These are phyloP conservation scores for Tribolium freemani DNA, from an alignment of 2,888 invertebrate species.

Conservation along the genomic window DNA sequence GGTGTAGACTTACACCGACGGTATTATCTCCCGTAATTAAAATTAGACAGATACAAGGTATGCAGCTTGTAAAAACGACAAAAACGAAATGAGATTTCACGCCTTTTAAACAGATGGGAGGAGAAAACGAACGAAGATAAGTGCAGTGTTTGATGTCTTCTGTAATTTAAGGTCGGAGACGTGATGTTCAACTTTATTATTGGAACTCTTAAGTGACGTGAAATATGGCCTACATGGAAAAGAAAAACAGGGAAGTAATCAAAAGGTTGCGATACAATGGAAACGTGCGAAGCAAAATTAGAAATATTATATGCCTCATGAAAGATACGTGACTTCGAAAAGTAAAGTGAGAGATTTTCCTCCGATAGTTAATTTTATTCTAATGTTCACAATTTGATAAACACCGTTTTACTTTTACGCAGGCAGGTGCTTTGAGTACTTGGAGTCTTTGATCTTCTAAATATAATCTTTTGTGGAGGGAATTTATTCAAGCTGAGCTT, in stretches of 20 bases:
- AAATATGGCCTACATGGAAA: too few relatives aligned
- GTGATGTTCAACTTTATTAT: not conserved
- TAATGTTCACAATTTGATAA: not conserved
- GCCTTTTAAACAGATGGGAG: not conserved
- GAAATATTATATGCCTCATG: too few relatives aligned
- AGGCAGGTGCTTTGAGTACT: not conserved
- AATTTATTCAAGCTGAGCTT: not conserved
- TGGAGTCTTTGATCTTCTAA: not conserved
- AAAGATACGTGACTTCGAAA: too few relatives aligned
- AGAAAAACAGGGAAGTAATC: too few relatives aligned
- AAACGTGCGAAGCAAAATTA: too few relatives aligned
- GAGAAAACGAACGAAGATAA: not conserved
- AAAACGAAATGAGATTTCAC: not conserved
- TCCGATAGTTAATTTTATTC: too few relatives aligned
- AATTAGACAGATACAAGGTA: slow-evolving; percentile 1
- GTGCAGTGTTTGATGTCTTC: not conserved
- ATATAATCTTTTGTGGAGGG: not conserved
- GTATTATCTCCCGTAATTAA: slow-evolving; percentile 13
- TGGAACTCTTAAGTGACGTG: not conserved
- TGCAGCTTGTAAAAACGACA: not conserved
- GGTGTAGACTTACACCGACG: slow-evolving; percentile 4
- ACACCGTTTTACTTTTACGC: not conserved
- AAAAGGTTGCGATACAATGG: too few relatives aligned
- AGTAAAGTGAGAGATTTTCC: too few relatives aligned
- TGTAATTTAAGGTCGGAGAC: not conserved